Evolutionary conservation across 2,113 vertebrate species (phyloP), one percentile per base, ranked within the genome.

Genomic region (Anoura caudifer): DNA sequence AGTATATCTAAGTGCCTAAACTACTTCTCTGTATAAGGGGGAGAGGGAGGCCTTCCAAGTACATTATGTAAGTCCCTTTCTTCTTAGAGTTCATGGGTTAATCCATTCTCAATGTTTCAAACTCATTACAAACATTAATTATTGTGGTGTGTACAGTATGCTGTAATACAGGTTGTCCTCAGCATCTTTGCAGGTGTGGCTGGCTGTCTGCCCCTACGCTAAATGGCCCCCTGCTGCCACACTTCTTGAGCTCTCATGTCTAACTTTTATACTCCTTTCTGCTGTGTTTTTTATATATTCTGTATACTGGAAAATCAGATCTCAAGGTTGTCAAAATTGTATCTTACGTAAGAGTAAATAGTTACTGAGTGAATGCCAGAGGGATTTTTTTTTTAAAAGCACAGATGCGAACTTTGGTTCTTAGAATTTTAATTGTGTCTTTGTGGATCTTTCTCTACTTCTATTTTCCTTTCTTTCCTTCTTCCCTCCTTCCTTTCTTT

Each of bases 81-180:
- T 81, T 87, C 85, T 92, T 90, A 26, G 75, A 77, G 33, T 77
- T 88, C 77, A 20, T 56, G 50, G 24, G 73, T 70, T 93, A 97
- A 96, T 96, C 70, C 82, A 79, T 95, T 92, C 84, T 70, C 88
- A 86, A 88, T 95, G 63, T 95, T 89, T 91, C 94, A 45, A 65
- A 96, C 76, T 90, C 93, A 96, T 92, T 76, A 94, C 87, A 65
- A 95, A 80, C 89, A 94, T 90, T 94, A 88, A 94, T 97, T 96
- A 87, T 20, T 15, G 38, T 91, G 91, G 79, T 5, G 77, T 91
- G 94, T 38, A 5, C 38, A 91, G 72, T 80, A 70, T 97, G 96
- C 95, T 36, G 77, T 67, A 59, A 91, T 36, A 45, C 85, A 87
- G 61, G 76, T 43, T 45, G 75, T 43, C 56, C 69, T 86, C 15